Evolutionary conservation across 2,113 vertebrate genomes (phyloP).

Genomic region (Phycodurus eques): DNA sequence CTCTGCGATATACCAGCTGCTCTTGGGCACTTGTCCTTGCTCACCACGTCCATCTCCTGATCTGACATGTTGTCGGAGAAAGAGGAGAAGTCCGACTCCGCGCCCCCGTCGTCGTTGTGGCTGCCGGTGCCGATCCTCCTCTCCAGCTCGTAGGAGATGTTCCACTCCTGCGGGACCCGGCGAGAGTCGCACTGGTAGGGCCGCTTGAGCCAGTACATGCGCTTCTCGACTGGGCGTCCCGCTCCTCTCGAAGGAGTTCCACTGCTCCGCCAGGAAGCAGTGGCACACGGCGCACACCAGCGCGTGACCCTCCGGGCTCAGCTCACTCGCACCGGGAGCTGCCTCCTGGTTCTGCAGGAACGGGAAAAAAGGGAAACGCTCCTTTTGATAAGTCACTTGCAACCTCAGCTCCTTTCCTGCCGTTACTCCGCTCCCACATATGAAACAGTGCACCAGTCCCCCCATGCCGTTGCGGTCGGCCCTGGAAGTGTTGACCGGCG

Average conservation of each 20-base stretch:
- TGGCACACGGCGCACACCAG: constrained; percentile 91
- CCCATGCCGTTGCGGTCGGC: constrained; percentile 68
- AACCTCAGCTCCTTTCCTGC: constrained; percentile 82
- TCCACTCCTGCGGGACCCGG: constrained; percentile 80
- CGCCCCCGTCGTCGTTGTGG: constrained; percentile 69
- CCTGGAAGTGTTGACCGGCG: constrained; percentile 65
- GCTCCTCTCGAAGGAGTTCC: constrained; percentile 91
- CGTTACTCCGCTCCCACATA: constrained; percentile 87
- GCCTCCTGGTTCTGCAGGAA: constrained; percentile 92
- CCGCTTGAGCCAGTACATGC: constrained; percentile 95
- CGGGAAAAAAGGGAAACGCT: constrained; percentile 83
- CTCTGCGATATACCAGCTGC: constrained; percentile 47
- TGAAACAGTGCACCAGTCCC: constrained; percentile 82
- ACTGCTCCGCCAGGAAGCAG: constrained; percentile 92
- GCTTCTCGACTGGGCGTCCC: constrained; percentile 91
- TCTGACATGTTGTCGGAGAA: constrained; percentile 82
- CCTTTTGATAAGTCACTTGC: constrained; percentile 77
- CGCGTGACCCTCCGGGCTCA: constrained; percentile 81
- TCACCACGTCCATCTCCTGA: constrained; percentile 68
- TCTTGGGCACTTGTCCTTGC: constrained; percentile 63
- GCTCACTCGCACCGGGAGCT: constrained; percentile 86
- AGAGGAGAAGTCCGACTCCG: constrained; percentile 84
- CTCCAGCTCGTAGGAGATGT: constrained; percentile 77
- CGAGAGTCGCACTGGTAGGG: constrained; percentile 87
- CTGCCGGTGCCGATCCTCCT: constrained; percentile 62